Conservation (phyloP, 2,113 vertebrate species). For the Elanus axillaris region DNA sequence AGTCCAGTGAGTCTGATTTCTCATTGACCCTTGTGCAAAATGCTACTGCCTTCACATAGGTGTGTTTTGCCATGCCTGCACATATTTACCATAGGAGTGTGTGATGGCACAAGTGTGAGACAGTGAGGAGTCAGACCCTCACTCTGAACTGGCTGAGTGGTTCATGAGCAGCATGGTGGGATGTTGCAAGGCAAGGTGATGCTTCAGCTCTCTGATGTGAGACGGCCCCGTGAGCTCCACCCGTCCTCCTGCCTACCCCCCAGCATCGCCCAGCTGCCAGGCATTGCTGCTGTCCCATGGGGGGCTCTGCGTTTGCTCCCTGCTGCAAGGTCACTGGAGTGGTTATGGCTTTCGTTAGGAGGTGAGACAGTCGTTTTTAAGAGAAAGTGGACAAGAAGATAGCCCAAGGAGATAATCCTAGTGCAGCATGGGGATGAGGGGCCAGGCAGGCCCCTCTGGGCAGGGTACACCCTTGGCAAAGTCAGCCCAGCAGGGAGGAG, state of each 20-base stretch:
- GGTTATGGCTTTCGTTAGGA: neutral
- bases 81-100: neutral
- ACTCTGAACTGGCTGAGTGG: fast-evolving
- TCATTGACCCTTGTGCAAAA: neutral
- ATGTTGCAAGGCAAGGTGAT: neutral
- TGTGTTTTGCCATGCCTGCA: neutral
- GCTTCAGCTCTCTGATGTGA: neutral
- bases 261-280: fast-evolving
- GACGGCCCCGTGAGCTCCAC: neutral
- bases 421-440: neutral
- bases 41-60: fast-evolving
- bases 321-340: neutral
- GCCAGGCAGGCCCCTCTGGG: neutral
- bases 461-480: neutral
- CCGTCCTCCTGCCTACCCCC: neutral
- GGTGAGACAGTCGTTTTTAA: neutral
- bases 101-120: neutral
- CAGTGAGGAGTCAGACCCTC: neutral
- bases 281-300: neutral
- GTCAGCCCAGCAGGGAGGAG: neutral
- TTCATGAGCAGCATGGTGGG: neutral
- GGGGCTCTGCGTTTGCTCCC: neutral
- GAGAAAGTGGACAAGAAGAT: neutral
- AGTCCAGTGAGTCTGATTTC: neutral
- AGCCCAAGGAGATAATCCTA: constrained; percentile 6